Evolutionary conservation across 2,797 vertebrate species (phyloP), one percentile per base, ranked within the genome.

Genomic region (Manis crassicaudata): DNA sequence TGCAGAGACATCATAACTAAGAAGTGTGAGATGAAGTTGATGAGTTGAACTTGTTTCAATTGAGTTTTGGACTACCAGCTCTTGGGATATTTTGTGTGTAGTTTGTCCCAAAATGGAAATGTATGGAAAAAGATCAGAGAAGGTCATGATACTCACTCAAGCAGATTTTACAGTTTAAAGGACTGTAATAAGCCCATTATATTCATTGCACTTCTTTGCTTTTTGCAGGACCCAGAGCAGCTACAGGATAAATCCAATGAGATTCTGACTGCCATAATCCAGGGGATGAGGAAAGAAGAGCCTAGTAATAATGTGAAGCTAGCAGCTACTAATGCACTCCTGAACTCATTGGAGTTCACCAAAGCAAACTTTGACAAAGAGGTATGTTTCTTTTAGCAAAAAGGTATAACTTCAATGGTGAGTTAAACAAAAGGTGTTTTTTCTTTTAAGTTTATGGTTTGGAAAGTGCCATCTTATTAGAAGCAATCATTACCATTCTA

Each of bases 281-380:
- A 99, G 98, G 99, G 99, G 91, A 99, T 99, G 99, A 99, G 99
- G 96, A 99, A 99, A 98, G 99, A 99, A 97, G 99, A 99, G 98
- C 99, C 99, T 70, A 99, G 99, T 98, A 99, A 99, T 99, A 99
- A 99, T 83, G 99, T 99, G 87, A 99, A 99, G 96, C 98, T 99
- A 16, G 99, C 99, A 0, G 99, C 99, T 3, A 99, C 99, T 21
- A 99, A 99, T 62, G 99, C 99, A 13, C 99, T 99, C 98, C 99
- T 99, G 97, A 99, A 99, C 99, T 99, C 99, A 0, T 98, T 99
- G 98, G 99, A 99, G 99, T 99, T 99, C 98, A 99, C 99, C 97
- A 99, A 99, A 98, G 99, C 99, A 96, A 99, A 99, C 98, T 99
- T 99, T 0, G 99, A 99, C 98, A 99, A 99, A 98, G 99, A 99